Base-by-base conservation (phyloP, 2,113 vertebrate species). In the Rhinopomastus cyanomelas region DNA sequence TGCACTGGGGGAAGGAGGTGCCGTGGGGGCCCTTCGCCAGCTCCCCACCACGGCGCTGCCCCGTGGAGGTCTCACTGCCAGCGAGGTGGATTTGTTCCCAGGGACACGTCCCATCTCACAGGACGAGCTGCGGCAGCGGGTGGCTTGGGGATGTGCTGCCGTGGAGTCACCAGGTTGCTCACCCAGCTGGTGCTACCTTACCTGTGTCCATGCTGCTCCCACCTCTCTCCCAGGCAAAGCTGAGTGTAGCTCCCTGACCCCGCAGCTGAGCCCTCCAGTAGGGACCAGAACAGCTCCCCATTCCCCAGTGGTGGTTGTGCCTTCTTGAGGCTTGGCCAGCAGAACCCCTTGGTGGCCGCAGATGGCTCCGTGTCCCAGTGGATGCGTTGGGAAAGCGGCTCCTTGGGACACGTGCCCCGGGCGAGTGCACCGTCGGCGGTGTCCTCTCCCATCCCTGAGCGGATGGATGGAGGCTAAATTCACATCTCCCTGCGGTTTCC, bases 291-390 rank as follows among this genome's bases (percentile, higher is more conserved):
- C 74, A 81, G 15, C 39, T 92, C 62, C 30, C 25, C 1, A 1
- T 90, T 90, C 81, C 95, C 91, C 62, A 81, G 81, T 1, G 22
- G 59, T 87, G 32, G 32, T 6, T 84, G 46, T 90, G 27, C 62
- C 39, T 94, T 81, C 66, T 1, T 19, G 36, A 64, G 55, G 25
- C 51, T 90, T 84, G 74, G 81, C 81, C 77, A 77, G 64, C 42
- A 66, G 57, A 92, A 21, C 17, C 59, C 46, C 65, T 90, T 89
- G n/a, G 53, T 90, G 91, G 88, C 94, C 81, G 1, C 49, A 85
- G 92, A 92, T 88, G 62, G 91, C 42, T 86, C 84, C 42, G 2
- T 68, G 91, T 94, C 94, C 84, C 95, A 61, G 4, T 23, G 92
- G 88, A 73, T 65, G 29, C 0, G 0, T 81, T 94, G 91, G 91